Evolutionary conservation across 1,140 invertebrate species (phyloP).

Genomic region (Stegodyphus dumicola): DNA sequence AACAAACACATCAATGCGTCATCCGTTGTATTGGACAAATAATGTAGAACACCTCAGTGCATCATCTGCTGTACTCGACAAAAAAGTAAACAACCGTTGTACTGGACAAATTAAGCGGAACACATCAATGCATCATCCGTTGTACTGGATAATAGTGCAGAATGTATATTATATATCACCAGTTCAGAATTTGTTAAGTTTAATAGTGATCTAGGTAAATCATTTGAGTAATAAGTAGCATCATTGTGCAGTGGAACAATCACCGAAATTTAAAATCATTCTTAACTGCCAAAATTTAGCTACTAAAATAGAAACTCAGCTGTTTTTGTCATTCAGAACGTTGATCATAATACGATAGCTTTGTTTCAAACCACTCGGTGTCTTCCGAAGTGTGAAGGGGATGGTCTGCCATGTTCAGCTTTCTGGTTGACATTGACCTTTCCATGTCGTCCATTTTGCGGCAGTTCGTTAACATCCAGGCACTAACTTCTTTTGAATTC

Average conservation of each 20-base stretch:
- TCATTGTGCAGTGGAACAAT: background rate
- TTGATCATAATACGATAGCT: background rate
- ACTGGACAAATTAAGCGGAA: background rate
- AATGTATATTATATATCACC: no score
- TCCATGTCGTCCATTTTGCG: background rate
- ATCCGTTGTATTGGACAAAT: no score
- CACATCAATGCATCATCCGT: background rate
- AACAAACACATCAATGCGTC: no score
- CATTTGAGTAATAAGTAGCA: background rate
- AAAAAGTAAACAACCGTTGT: no score
- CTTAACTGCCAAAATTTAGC: conserved; percentile 26
- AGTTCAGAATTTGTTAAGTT: no score
- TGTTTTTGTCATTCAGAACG: background rate
- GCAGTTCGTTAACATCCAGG: background rate
- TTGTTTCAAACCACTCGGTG: background rate
- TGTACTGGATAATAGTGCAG: background rate
- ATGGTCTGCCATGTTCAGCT: background rate
- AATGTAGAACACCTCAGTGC: no score
- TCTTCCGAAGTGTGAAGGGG: background rate
- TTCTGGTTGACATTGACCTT: background rate
- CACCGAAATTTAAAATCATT: conserved; percentile 24
- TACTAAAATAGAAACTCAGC: conserved; percentile 30
- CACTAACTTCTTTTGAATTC: background rate
- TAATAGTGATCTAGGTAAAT: background rate
- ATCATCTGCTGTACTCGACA: no score